Evolutionary conservation across 2,113 vertebrate species (phyloP), one percentile per base, ranked within the genome.

Genomic region (Pandion haliaetus): DNA sequence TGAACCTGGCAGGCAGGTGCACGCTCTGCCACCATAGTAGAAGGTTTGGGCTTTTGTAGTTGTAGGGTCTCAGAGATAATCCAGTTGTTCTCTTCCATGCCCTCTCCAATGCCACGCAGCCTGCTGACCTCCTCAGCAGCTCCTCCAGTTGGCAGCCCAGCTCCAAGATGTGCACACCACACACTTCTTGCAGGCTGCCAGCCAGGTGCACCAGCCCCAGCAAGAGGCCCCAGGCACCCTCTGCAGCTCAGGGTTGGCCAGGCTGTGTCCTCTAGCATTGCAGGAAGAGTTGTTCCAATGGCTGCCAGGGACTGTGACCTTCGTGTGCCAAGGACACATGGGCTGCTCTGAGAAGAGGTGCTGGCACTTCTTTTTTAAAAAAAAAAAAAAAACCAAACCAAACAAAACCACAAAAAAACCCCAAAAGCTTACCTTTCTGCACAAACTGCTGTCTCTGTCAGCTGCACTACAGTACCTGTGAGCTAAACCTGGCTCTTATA

Each of bases 21-120:
- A 12, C 0, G 0, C 74, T n/a, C 50, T 54, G 52, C 8, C 52
- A 28, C 73, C 31, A 4, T 4, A 54, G 50, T 0, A 21, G 57
- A 52, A 63, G 44, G 8, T 34, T 19, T 29, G 31, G 17, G 32
- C 13, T 71, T 29, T 38, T 11, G 24, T 10, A 26, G 40, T 59
- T 78, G 25, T 1, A 40, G 81, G 44, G 13, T n/a, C 38, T 52
- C 38, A 34, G 47, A 73, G 34, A 11, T 2, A 25, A 49, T n/a
- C 36, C 55, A 19, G 17, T 1, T 34, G 66, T 23, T 31, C 23
- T 34, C 52, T 45, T 67, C 32, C 61, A 13, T 32, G 42, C 66
- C 34, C 23, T 61, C 23, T 52, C 74, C 42, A 23, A 29, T 63
- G 17, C 44, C 84, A 59, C 2, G 0, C 55, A 58, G 49, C 77